phyloP scores from a whole-genome alignment of 2,113 vertebrate genomes.

The Oceanites oceanicus region DNA sequence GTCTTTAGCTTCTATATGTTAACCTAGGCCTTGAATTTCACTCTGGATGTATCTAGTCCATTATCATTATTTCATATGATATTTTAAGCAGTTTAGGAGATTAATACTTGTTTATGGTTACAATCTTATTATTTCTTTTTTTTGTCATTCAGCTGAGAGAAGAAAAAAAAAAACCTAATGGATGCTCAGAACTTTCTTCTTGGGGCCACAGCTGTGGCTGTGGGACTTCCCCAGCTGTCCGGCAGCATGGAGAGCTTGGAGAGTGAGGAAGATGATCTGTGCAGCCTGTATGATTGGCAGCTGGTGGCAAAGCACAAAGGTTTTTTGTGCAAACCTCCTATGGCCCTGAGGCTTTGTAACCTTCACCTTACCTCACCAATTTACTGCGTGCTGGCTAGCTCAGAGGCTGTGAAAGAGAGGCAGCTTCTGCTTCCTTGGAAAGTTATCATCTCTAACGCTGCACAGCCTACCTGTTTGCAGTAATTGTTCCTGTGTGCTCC shows the following conservation, averaged over 20 bases:
- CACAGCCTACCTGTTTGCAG: background rate
- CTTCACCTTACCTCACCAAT: background rate
- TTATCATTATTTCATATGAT: background rate
- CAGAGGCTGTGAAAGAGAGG: background rate
- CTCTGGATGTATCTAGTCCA: background rate
- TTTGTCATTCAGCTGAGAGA: background rate
- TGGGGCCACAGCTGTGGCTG: background rate
- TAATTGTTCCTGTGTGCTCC: background rate
- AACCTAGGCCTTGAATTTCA: background rate
- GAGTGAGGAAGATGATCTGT: background rate
- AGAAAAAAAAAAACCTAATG: background rate
- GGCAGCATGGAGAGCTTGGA: background rate
- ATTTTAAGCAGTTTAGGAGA: background rate
- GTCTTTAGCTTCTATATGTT: background rate
- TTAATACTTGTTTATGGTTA: background rate
- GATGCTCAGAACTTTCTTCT: background rate
- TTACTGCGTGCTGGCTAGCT: background rate
- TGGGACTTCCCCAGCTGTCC: rapidly evolving
- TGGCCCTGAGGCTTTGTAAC: background rate
- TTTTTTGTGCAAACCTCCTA: background rate
- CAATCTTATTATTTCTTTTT: background rate
- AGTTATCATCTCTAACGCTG: background rate
- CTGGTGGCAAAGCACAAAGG: background rate
- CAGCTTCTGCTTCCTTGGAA: background rate
- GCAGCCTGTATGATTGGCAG: background rate